A percentile compares a stretch with the other conserved stretches of the same genome.
phyloP scores from a whole-genome alignment of 2,113 vertebrate species.

The Prunella himalayana region DNA sequence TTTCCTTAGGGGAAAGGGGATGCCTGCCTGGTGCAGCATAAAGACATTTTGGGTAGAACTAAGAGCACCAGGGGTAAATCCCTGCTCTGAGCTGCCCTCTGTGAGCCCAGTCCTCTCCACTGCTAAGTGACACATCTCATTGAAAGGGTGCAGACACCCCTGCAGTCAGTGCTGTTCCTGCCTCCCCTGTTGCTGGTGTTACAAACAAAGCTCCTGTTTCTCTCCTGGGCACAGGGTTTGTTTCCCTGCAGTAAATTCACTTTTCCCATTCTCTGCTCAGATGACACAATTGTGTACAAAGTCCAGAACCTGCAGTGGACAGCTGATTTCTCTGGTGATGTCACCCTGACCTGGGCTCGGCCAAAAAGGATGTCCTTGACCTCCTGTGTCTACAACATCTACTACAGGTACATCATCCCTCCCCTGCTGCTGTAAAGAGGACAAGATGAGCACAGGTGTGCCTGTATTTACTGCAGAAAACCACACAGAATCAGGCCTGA shows the following conservation, averaged over 20 bases:
- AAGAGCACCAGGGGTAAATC: not conserved
- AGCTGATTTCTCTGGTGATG: conserved; percentile 81
- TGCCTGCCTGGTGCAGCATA: not conserved
- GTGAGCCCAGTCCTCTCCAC: not conserved
- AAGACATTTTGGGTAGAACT: not conserved
- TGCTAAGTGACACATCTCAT: not conserved
- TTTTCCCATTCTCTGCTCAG: conserved; percentile 46
- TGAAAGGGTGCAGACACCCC: not conserved
- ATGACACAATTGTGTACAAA: conserved; percentile 85
- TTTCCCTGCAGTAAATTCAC: not conserved
- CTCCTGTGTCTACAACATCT: conserved; percentile 86
- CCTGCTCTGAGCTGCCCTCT: not conserved
- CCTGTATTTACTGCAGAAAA: not conserved
- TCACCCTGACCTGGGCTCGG: conserved; percentile 89
- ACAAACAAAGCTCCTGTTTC: not conserved
- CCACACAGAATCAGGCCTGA: rapidly evolving
- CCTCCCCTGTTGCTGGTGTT: not conserved
- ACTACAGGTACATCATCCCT: conserved; percentile 80
- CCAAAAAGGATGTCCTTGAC: conserved; percentile 88
- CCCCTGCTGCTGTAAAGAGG: rapidly evolving
- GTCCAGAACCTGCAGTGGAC: conserved; percentile 96
- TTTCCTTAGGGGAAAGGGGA: not conserved
- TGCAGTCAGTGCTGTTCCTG: not conserved
- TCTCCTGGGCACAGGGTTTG: not conserved
- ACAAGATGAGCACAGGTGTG: not conserved